Conservation (phyloP, 2,113 vertebrate genomes). For the Amia ocellicauda region DNA sequence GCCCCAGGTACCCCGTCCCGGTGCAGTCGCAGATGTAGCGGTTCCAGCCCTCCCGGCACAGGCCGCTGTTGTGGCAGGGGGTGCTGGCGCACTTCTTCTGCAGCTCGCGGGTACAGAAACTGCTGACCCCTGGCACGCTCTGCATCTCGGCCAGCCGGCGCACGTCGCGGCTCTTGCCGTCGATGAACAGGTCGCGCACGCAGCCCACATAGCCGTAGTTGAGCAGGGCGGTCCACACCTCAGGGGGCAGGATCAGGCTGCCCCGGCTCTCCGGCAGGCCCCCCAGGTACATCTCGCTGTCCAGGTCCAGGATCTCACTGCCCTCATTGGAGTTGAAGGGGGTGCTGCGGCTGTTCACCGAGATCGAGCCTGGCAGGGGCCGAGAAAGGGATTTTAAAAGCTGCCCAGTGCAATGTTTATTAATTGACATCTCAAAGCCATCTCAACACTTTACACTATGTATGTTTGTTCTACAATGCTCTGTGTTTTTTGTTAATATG, state of each 20-base stretch:
- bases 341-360: slow-evolving; percentile 80
- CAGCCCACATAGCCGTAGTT: slow-evolving; percentile 87
- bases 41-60: slow-evolving; percentile 89
- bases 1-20: slow-evolving; percentile 80
- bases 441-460: too few species aligned
- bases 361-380: slow-evolving; percentile 74
- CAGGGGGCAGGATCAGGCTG: slow-evolving; percentile 74
- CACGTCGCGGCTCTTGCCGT: slow-evolving; percentile 83
- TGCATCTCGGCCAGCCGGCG: slow-evolving; percentile 77
- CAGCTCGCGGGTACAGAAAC: slow-evolving; percentile 81
- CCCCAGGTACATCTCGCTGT: slow-evolving; percentile 85
- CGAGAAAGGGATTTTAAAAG: too few species aligned
- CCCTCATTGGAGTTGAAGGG: slow-evolving; percentile 84
- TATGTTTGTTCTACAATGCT: too few species aligned
- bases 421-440: too few species aligned
- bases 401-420: too few species aligned
- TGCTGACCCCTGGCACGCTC: slow-evolving; percentile 68
- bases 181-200: slow-evolving; percentile 84
- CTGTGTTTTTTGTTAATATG: too few species aligned
- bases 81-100: slow-evolving; percentile 71
- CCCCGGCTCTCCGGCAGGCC: slow-evolving; percentile 78
- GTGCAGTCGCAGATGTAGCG: slow-evolving; percentile 86
- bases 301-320: slow-evolving; percentile 87
- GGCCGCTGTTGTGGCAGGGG: slow-evolving; percentile 75
- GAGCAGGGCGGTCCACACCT: slow-evolving; percentile 83